Conservation (phyloP, 2,113 vertebrate species). For the Acanthisitta chloris region DNA sequence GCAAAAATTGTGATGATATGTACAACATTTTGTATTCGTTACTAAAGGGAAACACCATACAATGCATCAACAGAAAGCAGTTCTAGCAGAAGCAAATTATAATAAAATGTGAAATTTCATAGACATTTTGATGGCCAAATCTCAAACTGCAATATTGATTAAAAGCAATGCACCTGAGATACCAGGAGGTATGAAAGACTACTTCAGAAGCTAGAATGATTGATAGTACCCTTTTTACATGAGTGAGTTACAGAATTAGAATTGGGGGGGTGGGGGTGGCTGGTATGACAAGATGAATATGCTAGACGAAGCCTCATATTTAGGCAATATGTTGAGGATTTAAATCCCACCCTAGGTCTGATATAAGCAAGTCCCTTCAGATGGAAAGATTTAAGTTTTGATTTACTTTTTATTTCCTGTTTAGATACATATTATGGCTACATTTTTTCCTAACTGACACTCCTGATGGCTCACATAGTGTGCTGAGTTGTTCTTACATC, state of each 20-base stretch:
- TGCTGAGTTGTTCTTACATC: background rate
- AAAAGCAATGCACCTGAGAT: background rate
- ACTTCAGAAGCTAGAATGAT: background rate
- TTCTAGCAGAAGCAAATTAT: background rate
- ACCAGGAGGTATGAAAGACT: background rate
- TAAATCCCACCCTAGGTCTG: background rate
- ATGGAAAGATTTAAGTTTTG: background rate
- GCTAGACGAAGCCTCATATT: background rate
- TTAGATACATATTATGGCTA: background rate
- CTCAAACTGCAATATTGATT: background rate
- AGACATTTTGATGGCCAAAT: background rate
- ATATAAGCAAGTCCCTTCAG: background rate
- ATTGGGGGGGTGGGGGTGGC: rapidly evolving
- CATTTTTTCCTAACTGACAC: background rate
- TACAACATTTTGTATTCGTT: background rate
- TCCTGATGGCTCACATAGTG: background rate
- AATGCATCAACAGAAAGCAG: background rate
- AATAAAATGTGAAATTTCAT: background rate
- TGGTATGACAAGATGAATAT: rapidly evolving
- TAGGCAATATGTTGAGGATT: background rate
- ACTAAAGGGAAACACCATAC: background rate
- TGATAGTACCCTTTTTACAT: background rate
- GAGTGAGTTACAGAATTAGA: background rate
- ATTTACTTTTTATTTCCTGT: background rate
- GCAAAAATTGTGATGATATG: background rate